A percentile compares a stretch with the other conserved stretches of the same genome.
phyloP scores from a whole-genome alignment of 1,140 invertebrate genomes.

The Euwallacea fornicatus region DNA sequence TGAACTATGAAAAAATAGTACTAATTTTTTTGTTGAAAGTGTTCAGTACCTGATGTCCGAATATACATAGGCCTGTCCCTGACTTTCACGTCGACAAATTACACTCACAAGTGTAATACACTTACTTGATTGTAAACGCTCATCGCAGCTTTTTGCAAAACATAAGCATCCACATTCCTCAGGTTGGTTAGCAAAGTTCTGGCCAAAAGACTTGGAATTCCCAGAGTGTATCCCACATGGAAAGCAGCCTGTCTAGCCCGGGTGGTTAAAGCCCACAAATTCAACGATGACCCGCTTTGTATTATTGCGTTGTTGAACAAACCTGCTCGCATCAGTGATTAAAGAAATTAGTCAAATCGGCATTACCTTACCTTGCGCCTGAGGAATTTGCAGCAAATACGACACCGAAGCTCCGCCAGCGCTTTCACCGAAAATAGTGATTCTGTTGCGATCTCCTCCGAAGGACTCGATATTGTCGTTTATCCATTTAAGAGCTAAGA shows the following conservation, averaged over 20 bases:
- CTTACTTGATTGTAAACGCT: constrained; percentile 8
- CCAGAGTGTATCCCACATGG: constrained; percentile 19
- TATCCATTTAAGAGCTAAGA: constrained; percentile 55
- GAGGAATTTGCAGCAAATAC: constrained; percentile 32
- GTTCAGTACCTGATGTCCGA: too few species aligned
- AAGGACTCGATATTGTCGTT: constrained; percentile 49
- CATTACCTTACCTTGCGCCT: constrained; percentile 29
- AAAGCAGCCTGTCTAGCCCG: constrained; percentile 21
- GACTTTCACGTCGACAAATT: not conserved
- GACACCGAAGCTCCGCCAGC: constrained; percentile 39
- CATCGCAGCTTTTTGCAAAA: not conserved
- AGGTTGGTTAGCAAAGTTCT: constrained; percentile 12
- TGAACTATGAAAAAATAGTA: too few species aligned
- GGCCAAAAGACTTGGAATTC: constrained; percentile 11
- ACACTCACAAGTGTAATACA: too few species aligned
- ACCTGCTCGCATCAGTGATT: constrained; percentile 9
- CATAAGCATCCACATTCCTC: constrained; percentile 23
- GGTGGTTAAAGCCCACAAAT: constrained; percentile 28
- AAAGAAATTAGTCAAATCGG: not conserved
- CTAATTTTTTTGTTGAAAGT: too few species aligned
- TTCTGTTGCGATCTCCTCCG: constrained; percentile 42
- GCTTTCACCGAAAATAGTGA: constrained; percentile 41
- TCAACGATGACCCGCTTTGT: constrained; percentile 30
- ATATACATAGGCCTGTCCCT: too few species aligned
- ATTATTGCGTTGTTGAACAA: constrained; percentile 31